Percentiles rank a stretch among this genome's conserved stretches.
phyloP scores from a whole-genome alignment of 37 sponge, comb jelly and placozoan species.

The Bolinopsis microptera region DNA sequence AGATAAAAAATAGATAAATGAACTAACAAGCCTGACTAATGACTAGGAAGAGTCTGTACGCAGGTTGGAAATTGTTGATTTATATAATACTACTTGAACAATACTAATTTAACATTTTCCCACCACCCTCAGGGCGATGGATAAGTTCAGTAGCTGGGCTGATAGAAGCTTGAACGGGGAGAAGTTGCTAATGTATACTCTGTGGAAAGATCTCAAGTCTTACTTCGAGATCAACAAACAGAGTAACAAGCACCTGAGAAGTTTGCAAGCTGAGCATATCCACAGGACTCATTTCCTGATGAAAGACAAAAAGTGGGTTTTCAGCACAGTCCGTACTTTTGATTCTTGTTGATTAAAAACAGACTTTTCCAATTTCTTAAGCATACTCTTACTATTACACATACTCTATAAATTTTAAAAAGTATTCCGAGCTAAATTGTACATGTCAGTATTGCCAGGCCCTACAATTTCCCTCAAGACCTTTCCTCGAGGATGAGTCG shows the following conservation, averaged over 20 bases:
- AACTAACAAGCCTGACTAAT: too few species aligned
- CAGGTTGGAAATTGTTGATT: too few species aligned
- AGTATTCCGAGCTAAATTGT: too few species aligned
- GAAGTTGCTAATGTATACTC: neutral
- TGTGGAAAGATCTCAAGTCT: constrained; percentile 60
- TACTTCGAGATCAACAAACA: constrained; percentile 65
- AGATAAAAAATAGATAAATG: too few species aligned
- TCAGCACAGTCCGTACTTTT: too few species aligned
- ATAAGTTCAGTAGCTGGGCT: constrained; percentile 62
- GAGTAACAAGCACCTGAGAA: constrained; percentile 44
- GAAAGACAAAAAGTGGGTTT: constrained; percentile 54
- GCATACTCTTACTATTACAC: too few species aligned
- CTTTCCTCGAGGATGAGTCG: neutral
- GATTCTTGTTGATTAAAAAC: too few species aligned
- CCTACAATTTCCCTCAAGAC: constrained; percentile 54
- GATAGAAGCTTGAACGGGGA: neutral
- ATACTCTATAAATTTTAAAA: too few species aligned
- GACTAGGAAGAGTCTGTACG: too few species aligned
- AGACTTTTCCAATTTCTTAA: too few species aligned
- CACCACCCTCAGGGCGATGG: constrained; percentile 40
- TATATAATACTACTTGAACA: too few species aligned
- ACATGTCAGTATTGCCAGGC: constrained; percentile 19
- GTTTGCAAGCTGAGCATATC: constrained; percentile 53
- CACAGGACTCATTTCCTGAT: constrained; percentile 48
- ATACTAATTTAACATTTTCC: too few species aligned